Evolutionary conservation across 2,113 vertebrate species (phyloP), one percentile per base, ranked within the genome.

Genomic region (Antennarius striatus): DNA sequence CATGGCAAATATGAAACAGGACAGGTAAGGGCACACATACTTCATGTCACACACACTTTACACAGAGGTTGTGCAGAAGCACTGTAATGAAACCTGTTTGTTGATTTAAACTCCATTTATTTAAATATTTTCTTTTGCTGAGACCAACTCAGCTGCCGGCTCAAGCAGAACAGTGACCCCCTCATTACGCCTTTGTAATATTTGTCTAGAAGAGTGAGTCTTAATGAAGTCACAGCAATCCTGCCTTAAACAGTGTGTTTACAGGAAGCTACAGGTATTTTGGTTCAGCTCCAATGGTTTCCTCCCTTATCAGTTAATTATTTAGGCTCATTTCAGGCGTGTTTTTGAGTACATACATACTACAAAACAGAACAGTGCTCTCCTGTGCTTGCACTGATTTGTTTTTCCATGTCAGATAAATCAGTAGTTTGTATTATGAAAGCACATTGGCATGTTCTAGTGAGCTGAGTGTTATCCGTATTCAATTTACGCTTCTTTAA

Each of bases 1-100:
- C 95, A 98, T 0, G 95, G 97, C 42, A 99, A 98, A 91, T 97
- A 99, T 1, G 96, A 98, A 90, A 98, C 96, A 0, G 96, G 96
- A 14, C 97, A 99, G 95, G 98, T 98, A 56, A 91, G 92, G 62
- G 3, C 43, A 15, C 8, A 55, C 30, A 46, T 36, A 36, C 15
- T 39, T 17, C 53, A 28, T 42, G 6, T 30, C 15, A 36, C 4
- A 36, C 32, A 7, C 7, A 36, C 32, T 36, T 36, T 7, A 36
- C 32, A 36, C 4, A 36, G 32, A 36, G 32, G 7, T 36, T 36
- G 32, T 36, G 7, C 32, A 36, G 7, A 36, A 7, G 32, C 32
- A 36, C 32, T 36, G 32, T 36, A 36, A 36, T 36, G 6, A 36
- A 36, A 36, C 32, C 32, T 36, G 32, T 36, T 36, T 36, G 2